Conservation (phyloP, 2,113 vertebrate genomes). For the Austrofundulus limnaeus region DNA sequence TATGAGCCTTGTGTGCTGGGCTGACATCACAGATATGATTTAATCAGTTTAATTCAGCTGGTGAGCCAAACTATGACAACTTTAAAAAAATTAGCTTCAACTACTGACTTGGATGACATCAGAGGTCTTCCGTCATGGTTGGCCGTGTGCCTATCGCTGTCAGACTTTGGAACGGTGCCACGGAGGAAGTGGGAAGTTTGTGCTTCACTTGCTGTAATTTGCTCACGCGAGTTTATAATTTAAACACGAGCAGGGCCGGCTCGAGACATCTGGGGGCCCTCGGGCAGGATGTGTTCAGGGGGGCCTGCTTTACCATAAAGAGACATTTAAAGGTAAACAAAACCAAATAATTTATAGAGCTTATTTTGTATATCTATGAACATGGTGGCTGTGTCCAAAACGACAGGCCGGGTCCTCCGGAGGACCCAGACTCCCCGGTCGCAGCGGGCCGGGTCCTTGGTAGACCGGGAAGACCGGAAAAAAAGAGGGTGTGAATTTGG, state of each 20-base stretch:
- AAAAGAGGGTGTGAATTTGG: no score
- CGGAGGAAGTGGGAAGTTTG: slow-evolving; percentile 33
- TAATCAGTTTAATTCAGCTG: slow-evolving; percentile 32
- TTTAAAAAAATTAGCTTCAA: not conserved
- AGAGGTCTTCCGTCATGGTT: slow-evolving; percentile 67
- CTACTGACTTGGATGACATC: slow-evolving; percentile 59
- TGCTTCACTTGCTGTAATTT: slow-evolving; percentile 46
- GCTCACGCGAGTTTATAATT: slow-evolving; percentile 38
- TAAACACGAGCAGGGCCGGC: slow-evolving; percentile 6
- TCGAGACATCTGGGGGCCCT: not conserved
- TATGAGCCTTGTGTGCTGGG: slow-evolving; percentile 17
- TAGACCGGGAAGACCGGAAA: no score
- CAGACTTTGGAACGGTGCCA: slow-evolving; percentile 69
- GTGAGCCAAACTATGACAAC: not conserved
- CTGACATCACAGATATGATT: slow-evolving; percentile 44
- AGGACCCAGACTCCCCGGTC: no score
- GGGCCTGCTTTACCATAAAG: not conserved
- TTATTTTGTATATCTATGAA: no score
- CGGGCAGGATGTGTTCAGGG: not conserved
- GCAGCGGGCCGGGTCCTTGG: no score
- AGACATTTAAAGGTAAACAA: no score
- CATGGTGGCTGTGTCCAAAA: no score
- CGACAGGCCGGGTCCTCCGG: no score
- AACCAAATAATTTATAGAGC: no score
- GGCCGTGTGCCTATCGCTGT: slow-evolving; percentile 70